These are phyloP conservation scores for Pygocentrus nattereri DNA, from an alignment of 2,797 vertebrate genomes.

Conservation along the genomic window DNA sequence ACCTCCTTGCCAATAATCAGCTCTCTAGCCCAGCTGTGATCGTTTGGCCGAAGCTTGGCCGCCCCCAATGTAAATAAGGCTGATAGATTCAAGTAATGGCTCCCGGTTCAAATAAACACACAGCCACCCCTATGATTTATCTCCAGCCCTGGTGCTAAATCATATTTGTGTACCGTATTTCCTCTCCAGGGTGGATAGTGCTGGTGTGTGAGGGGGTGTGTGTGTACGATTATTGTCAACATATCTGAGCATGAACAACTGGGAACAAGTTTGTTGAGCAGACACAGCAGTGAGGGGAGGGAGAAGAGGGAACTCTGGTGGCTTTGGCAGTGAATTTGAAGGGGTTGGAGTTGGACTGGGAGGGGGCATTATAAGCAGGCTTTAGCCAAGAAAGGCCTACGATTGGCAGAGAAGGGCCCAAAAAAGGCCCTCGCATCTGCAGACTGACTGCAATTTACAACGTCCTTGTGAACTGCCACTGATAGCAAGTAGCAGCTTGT, in stretches of 20 bases:
- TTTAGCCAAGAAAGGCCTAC: slow-evolving; percentile 59
- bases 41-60: slow-evolving; percentile 75
- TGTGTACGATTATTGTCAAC: slow-evolving; percentile 33
- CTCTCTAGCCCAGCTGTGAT: slow-evolving; percentile 61
- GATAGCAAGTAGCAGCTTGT: slow-evolving; percentile 71
- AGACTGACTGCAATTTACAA: slow-evolving; percentile 51
- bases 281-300: slow-evolving; percentile 72
- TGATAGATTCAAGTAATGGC: slow-evolving; percentile 82
- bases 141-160: slow-evolving; percentile 77
- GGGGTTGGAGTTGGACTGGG: neutral
- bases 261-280: slow-evolving; percentile 70
- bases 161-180: slow-evolving; percentile 76
- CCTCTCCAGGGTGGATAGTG: slow-evolving; percentile 64
- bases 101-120: slow-evolving; percentile 85
- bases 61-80: slow-evolving; percentile 77
- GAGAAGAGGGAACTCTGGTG: slow-evolving; percentile 39
- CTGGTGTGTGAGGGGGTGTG: slow-evolving; percentile 23
- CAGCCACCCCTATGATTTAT: slow-evolving; percentile 70
- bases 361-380: slow-evolving; percentile 55
- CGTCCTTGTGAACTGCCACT: slow-evolving; percentile 44
- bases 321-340: slow-evolving; percentile 31
- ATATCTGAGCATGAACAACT: slow-evolving; percentile 55
- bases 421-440: slow-evolving; percentile 72
- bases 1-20: slow-evolving; percentile 51
- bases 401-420: slow-evolving; percentile 62